These are phyloP conservation scores for Amphimedon queenslandica DNA, from an alignment of 37 sponge, comb jelly and placozoan species.

Conservation along the genomic window DNA sequence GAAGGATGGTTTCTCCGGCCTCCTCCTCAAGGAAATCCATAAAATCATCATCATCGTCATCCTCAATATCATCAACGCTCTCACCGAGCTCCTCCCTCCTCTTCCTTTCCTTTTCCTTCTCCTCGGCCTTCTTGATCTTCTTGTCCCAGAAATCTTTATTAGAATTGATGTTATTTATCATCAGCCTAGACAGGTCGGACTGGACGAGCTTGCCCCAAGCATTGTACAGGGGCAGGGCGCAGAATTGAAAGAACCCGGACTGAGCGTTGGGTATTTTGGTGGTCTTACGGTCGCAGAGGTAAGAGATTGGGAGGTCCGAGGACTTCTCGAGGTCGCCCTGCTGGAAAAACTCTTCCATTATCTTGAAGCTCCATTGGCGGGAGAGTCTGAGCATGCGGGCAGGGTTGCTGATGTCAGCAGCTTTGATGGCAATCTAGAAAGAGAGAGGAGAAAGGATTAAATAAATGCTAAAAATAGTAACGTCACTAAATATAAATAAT, in stretches of 20 bases:
- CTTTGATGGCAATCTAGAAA: slow-evolving; percentile 65
- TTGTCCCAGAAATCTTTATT: slow-evolving; percentile 60
- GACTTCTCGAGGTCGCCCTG: slow-evolving; percentile 69
- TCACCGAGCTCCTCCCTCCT: too few relatives aligned
- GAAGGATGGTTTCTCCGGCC: too few relatives aligned
- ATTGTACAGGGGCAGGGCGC: slow-evolving; percentile 59
- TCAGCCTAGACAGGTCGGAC: slow-evolving; percentile 11
- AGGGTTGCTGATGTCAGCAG: slow-evolving; percentile 83
- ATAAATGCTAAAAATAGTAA: background rate
- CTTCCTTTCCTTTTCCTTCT: too few relatives aligned
- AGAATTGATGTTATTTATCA: slow-evolving; percentile 42
- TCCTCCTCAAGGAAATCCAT: too few relatives aligned
- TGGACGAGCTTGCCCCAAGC: slow-evolving; percentile 51
- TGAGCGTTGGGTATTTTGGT: slow-evolving; percentile 54
- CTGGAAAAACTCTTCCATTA: slow-evolving; percentile 82
- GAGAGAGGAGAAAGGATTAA: background rate
- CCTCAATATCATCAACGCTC: too few relatives aligned
- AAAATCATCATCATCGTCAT: too few relatives aligned
- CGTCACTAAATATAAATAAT: background rate
- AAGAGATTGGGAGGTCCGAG: slow-evolving; percentile 58
- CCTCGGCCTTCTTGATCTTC: too few relatives aligned
- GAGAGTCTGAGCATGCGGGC: slow-evolving; percentile 32
- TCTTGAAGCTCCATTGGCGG: slow-evolving; percentile 59
- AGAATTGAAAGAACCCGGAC: slow-evolving; percentile 61
- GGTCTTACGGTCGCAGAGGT: slow-evolving; percentile 57